Evolutionary conservation across 2,888 invertebrate species (phyloP).

Genomic region (Mechanitis messenoides): DNA sequence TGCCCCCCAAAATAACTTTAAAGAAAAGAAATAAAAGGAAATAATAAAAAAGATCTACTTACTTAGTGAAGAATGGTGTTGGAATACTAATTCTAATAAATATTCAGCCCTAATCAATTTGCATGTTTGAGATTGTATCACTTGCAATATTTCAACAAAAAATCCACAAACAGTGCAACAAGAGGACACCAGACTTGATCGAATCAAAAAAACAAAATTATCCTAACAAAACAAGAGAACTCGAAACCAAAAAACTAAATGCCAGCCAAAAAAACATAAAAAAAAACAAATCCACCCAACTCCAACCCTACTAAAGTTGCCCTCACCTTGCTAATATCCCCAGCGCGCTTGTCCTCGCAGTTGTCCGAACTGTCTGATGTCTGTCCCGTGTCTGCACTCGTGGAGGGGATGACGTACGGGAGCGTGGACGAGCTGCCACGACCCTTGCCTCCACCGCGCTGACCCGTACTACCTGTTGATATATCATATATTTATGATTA

Average conservation of each 20-base stretch:
- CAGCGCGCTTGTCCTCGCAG: slow-evolving; percentile 56
- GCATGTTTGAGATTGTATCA: not conserved
- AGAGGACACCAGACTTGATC: not conserved
- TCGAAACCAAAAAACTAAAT: slow-evolving; percentile 1
- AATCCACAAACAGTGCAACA: not conserved
- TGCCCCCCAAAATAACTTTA: slow-evolving; percentile 5
- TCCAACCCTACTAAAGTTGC: slow-evolving; percentile 2
- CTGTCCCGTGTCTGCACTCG: slow-evolving; percentile 60
- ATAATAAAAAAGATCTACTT: slow-evolving; percentile 1
- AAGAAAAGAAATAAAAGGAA: not conserved
- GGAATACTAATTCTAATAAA: not conserved
- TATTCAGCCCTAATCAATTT: not conserved
- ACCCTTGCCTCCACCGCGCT: slow-evolving; percentile 66
- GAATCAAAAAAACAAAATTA: not conserved
- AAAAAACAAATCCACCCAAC: not conserved
- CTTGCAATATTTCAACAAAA: not conserved
- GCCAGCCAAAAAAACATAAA: too few species aligned
- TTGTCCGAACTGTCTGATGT: slow-evolving; percentile 67
- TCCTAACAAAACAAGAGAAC: not conserved
- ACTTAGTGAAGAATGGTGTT: not conserved
- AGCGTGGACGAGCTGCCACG: slow-evolving; percentile 60
- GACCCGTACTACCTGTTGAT: slow-evolving; percentile 47
- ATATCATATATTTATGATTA: not conserved
- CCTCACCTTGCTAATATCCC: slow-evolving; percentile 64
- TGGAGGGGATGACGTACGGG: slow-evolving; percentile 71